phyloP scores from a whole-genome alignment of 2,113 vertebrate species.

The sheep (Ovis aries) region ARS-UI_Ramb_v3.0 NC_056065.1:23667001-23667500 shows the following conservation, averaged over 20 bases:
- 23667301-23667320: not conserved
- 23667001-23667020: not conserved
- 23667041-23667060: not conserved
- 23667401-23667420: not conserved
- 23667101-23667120: not conserved
- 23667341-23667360: not conserved
- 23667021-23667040: not conserved
- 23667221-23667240: not conserved
- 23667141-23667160: not conserved
- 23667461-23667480: not conserved
- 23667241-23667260: not conserved
- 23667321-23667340: not conserved
- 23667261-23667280: not conserved
- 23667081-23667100: not conserved
- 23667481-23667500: fast-evolving
- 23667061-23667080: not conserved
- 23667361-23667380: not conserved
- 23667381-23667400: not conserved
- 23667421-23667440: not conserved
- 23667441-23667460: not conserved
- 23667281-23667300: not conserved
- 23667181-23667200: not conserved
- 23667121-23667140: not conserved
- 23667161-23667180: not conserved
- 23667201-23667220: not conserved